Evolutionary conservation across 2,888 invertebrate species (phyloP).

Genomic region (Brachycybe producta): DNA sequence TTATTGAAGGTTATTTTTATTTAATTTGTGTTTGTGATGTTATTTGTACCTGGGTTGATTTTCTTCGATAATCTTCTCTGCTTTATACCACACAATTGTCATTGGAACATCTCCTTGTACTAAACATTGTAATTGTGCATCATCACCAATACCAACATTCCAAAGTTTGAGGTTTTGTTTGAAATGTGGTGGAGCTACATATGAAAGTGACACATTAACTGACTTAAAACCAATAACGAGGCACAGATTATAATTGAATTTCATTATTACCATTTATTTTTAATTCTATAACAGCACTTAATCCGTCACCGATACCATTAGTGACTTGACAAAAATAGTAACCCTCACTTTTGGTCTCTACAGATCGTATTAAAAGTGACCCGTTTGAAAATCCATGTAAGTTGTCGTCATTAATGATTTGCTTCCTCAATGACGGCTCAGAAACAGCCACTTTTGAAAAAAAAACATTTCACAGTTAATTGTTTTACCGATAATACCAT

Average conservation of each 20-base stretch:
- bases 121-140: slow-evolving; percentile 29
- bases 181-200: slow-evolving; percentile 10
- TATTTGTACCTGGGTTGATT: background rate
- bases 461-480: background rate
- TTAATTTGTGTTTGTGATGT: background rate
- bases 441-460: background rate
- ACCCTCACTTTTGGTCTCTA: slow-evolving; percentile 28
- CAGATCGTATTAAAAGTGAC: slow-evolving; percentile 5
- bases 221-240: too few relatives aligned
- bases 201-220: too few relatives aligned
- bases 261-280: slow-evolving; percentile 30
- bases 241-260: too few relatives aligned
- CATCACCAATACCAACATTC: background rate
- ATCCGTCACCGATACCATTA: slow-evolving; percentile 33
- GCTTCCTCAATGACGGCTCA: background rate
- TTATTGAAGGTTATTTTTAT: background rate
- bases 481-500: background rate
- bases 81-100: slow-evolving; percentile 31
- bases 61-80: slow-evolving; percentile 11
- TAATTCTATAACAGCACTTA: slow-evolving; percentile 33
- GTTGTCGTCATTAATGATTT: slow-evolving; percentile 7
- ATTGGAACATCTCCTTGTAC: slow-evolving; percentile 34
- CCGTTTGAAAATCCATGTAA: slow-evolving; percentile 6
- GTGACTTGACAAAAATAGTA: slow-evolving; percentile 35
- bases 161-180: background rate